phyloP scores from a whole-genome alignment of 1,140 invertebrate genomes.

The Caenorhabditis tropicalis region DNA sequence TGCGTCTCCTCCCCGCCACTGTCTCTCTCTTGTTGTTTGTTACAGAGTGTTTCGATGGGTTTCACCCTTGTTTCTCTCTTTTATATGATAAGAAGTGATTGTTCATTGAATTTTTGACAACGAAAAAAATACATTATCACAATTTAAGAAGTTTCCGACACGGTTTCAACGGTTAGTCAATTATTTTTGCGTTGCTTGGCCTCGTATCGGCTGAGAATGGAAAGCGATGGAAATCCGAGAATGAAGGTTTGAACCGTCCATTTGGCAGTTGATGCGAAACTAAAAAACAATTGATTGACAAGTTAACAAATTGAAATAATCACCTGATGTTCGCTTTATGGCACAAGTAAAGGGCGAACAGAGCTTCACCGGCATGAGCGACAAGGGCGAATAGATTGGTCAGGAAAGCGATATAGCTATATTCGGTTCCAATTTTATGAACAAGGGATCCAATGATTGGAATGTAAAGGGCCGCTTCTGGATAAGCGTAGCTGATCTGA shows the following conservation, averaged over 20 bases:
- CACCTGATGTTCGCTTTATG: slow-evolving; percentile 63
- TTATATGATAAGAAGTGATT: slow-evolving; percentile 1
- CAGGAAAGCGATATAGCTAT: slow-evolving; percentile 49
- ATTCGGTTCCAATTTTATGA: slow-evolving; percentile 54
- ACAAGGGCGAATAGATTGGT: slow-evolving; percentile 64
- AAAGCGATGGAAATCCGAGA: slow-evolving; percentile 64
- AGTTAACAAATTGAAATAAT: neutral
- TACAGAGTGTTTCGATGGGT: neutral
- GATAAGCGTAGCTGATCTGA: slow-evolving; percentile 59
- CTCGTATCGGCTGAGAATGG: slow-evolving; percentile 40
- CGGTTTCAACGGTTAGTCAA: slow-evolving; percentile 1
- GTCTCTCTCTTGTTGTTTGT: neutral
- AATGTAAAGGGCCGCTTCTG: slow-evolving; percentile 54
- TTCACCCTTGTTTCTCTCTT: neutral
- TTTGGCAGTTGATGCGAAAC: slow-evolving; percentile 58
- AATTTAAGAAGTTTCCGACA: neutral
- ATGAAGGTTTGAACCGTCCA: slow-evolving; percentile 68
- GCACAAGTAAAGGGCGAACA: slow-evolving; percentile 59
- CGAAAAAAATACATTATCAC: neutral
- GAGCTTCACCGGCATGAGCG: slow-evolving; percentile 63
- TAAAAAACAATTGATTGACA: neutral
- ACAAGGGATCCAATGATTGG: slow-evolving; percentile 49
- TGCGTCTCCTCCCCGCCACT: neutral
- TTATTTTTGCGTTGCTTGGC: slow-evolving; percentile 53
- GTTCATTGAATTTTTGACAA: slow-evolving; percentile 9